Base-by-base conservation (phyloP, 2,113 vertebrate species). In the Erythrolamprus reginae region DNA sequence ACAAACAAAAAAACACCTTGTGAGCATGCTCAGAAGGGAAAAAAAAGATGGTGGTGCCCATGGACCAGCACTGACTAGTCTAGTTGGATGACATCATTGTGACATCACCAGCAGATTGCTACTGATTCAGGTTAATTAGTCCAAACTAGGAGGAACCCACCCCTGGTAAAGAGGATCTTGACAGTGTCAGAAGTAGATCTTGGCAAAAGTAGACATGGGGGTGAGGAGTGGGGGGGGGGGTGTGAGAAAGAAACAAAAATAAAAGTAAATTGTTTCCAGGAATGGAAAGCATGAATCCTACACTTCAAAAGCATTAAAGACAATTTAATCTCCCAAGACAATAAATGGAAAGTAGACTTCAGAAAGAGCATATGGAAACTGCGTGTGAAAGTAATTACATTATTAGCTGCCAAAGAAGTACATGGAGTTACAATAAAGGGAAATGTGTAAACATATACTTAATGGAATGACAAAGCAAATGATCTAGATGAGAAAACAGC, bases 151-250 rank as follows among this genome's bases (percentile, higher is more conserved):
- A 45, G 45, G 45, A 45, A 45, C 45, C 45, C 45, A 45, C 45
- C 45, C 45, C 45, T n/a, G 45, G 45, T 45, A 45, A 19, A 77
- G 17, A 77, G 17, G 33, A 9, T 77, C 7, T 77, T 77, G 33
- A 77, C 70, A 77, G 33, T 77, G 70, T 38, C 15, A 77, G 33
- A 77, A 77, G 70, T 77, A 77, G 2, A 21, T 77, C 33, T 38
- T 77, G 33, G 17, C 33, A 38, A 77, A 77, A 77, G 38, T 38
- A 77, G 33, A 38, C 33, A 77, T 77, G 13, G 3, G 26, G 4
- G 28, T 3, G 10, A 3, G 4, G 33, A 1, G 1, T 9, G 33
- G 0, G 33, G 3, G 1, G 19, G 33, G 0, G 19, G 17, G 38
- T 17, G 38, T 77, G 33, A 19, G 33, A 77, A 77, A 77, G 17